Evolutionary conservation across 2,888 invertebrate genomes (phyloP), one percentile per base, ranked within the genome.

Genomic region (Tanytarsus gracilentus): DNA sequence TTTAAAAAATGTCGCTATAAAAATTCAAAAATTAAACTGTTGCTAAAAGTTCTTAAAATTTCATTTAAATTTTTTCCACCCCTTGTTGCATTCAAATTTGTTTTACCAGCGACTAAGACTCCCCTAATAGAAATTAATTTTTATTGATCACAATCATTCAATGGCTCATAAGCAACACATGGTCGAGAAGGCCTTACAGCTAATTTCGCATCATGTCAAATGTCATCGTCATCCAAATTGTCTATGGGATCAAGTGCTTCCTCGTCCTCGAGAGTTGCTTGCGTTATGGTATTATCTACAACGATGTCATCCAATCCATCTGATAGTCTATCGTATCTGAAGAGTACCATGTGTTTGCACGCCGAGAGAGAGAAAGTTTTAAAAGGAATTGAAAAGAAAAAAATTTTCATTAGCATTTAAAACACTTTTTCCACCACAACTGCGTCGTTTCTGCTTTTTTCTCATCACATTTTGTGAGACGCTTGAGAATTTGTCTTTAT

Each of bases 281-380:
- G 66, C 29, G 67, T 65, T 11, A 14, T 25, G 16, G 39, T 55
- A 40, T 55, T 55, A 63, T 72, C 71, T 36, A 69, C 68, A 29
- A 70, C 67, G 23, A 68, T 67, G 61, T 72, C 72, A 55, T 72
- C 72, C 36, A 67, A 66, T 63, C 67, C 66, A 65, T 67, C 72
- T 4, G 64, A 61, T 51, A 66, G 67, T 56, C 65, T 67, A 53
- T 69, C 68, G 29, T 71, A 69, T 65, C 72, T 72, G 64, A 11
- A 5, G 9, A 33, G 6, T 11, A 9, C 9, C 3, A 33, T 33
- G 33, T 33, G 33, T 3, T 11, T 11, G 33, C 33, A 33, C 9
- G 33, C n/a, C n/a, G 36, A 36, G 16, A 36, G 30, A 66, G 68
- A 51, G 40, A 58, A 62, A 62, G 30, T 36, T 16, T 29, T 62